Conservation (phyloP, 2,888 invertebrate genomes). For the Hypsopygia costalis region DNA sequence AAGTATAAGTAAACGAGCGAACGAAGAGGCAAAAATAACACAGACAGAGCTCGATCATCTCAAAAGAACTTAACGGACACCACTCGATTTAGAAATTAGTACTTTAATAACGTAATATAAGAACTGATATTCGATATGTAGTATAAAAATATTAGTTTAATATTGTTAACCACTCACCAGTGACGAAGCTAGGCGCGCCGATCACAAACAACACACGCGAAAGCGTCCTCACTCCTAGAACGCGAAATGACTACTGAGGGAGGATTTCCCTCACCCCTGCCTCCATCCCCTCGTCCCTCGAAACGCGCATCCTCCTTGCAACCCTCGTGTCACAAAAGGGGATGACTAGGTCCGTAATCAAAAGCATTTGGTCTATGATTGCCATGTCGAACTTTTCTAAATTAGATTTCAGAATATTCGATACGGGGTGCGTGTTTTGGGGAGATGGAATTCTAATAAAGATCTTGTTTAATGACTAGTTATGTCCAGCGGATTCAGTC, state of each 20-base stretch:
- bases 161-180: constrained; percentile 11
- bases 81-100: too few species aligned
- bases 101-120: too few species aligned
- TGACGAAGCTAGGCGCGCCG: constrained; percentile 7
- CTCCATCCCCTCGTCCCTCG: background rate
- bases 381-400: constrained; percentile 8
- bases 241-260: constrained; percentile 9
- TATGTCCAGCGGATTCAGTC: too few species aligned
- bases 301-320: constrained; percentile 7
- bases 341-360: constrained; percentile 9
- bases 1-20: too few species aligned
- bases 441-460: too few species aligned
- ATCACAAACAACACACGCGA: constrained; percentile 9
- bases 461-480: too few species aligned
- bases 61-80: too few species aligned
- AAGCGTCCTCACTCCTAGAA: constrained; percentile 4
- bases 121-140: too few species aligned
- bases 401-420: constrained; percentile 9
- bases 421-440: too few species aligned
- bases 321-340: constrained; percentile 7
- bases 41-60: too few species aligned
- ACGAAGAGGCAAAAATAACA: too few species aligned
- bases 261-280: background rate
- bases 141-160: background rate
- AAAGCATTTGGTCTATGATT: constrained; percentile 1